A percentile compares a stretch with the other conserved stretches of the same genome.
These are phyloP conservation scores for Mormyrus hasselquistii DNA, from an alignment of 2,797 vertebrate genomes.

Conservation along the genomic window DNA sequence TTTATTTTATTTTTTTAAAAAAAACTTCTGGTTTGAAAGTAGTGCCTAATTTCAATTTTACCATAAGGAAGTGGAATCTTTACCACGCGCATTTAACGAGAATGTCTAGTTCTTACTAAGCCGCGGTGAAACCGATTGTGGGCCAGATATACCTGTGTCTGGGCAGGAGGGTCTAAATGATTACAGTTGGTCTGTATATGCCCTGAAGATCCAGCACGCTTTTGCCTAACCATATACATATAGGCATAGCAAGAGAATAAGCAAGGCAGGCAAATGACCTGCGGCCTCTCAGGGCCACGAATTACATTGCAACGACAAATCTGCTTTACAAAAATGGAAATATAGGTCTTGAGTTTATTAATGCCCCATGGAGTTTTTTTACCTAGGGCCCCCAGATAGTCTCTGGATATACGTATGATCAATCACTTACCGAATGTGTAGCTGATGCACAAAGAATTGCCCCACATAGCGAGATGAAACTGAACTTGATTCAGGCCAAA, in stretches of 20 bases:
- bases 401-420: not conserved
- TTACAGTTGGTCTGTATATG: not conserved
- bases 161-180: not conserved
- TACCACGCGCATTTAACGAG: not conserved
- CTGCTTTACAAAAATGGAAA: not conserved
- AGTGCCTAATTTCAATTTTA: not conserved
- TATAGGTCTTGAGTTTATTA: not conserved
- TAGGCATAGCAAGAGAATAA: not conserved
- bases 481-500: not conserved
- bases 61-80: not conserved
- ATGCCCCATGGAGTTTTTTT: not conserved
- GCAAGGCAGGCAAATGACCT: not conserved
- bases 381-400: not conserved
- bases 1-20: not conserved
- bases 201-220: not conserved
- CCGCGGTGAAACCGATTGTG: not conserved
- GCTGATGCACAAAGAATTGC: not conserved
- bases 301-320: not conserved
- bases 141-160: not conserved
- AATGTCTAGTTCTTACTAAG: not conserved
- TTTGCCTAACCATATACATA: not conserved
- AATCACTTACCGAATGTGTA: not conserved
- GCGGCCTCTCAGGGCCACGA: not conserved
- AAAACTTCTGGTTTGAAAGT: not conserved
- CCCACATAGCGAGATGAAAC: not conserved